These are phyloP conservation scores for Xyliphius kryptos DNA, from an alignment of 2,113 vertebrate species.

Conservation along the genomic window DNA sequence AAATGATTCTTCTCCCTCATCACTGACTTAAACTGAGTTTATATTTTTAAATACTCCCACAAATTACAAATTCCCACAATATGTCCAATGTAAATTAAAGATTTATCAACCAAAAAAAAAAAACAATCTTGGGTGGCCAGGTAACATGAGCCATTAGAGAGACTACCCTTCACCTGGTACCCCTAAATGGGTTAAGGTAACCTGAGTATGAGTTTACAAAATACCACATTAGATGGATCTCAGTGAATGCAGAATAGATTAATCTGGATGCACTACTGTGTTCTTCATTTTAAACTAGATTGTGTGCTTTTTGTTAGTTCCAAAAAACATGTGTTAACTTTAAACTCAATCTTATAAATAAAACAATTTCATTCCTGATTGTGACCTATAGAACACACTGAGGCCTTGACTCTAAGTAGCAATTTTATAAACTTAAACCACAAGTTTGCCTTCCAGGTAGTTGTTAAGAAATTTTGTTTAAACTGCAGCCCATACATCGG, in stretches of 20 bases:
- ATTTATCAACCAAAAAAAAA: conserved; percentile 7
- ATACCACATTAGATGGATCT: conserved; percentile 35
- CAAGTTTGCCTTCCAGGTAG: conserved; percentile 37
- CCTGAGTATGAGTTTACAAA: conserved; percentile 39
- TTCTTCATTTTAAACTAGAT: background rate
- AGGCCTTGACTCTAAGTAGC: too few relatives aligned
- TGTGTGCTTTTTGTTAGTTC: too few relatives aligned
- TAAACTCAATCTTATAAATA: too few relatives aligned
- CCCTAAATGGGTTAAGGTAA: conserved; percentile 38
- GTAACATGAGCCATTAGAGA: conserved; percentile 54
- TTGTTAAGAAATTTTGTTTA: conserved; percentile 44
- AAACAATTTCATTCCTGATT: too few relatives aligned
- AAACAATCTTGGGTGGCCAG: conserved; percentile 42
- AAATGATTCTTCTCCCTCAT: too few relatives aligned
- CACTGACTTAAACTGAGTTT: too few relatives aligned
- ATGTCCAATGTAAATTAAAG: background rate
- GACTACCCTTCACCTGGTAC: conserved; percentile 29
- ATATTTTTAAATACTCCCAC: too few relatives aligned
- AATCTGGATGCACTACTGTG: background rate
- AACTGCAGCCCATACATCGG: conserved; percentile 54
- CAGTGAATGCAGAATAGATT: conserved; percentile 32
- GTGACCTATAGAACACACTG: too few relatives aligned
- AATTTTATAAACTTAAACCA: too few relatives aligned
- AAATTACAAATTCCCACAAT: too few relatives aligned
- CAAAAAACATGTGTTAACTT: too few relatives aligned